Percentiles rank a stretch among this genome's conserved stretches.
Evolutionary conservation across 37 sponge, comb jelly and placozoan species (phyloP).

Genomic region (Ephydatia muelleri): DNA sequence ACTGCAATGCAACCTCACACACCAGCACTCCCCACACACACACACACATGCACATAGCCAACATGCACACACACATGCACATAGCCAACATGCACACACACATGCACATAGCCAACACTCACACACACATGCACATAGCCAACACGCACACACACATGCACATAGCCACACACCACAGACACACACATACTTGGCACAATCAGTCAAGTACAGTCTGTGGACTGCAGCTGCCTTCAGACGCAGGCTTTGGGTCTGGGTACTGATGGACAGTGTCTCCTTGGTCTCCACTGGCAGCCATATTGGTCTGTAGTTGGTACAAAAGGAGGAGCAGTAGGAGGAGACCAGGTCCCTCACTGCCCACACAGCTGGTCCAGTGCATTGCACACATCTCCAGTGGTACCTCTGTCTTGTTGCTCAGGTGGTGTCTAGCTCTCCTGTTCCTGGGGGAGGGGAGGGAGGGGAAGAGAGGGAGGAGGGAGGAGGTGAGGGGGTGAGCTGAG

Average conservation of each 20-base stretch:
- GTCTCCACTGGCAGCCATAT: slow-evolving; percentile 23
- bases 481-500: too few relatives aligned
- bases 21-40: too few relatives aligned
- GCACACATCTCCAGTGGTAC: too few relatives aligned
- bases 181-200: slow-evolving; percentile 21
- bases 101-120: too few relatives aligned
- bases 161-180: too few relatives aligned
- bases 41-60: background rate
- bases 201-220: slow-evolving; percentile 21
- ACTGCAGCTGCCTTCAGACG: slow-evolving; percentile 49
- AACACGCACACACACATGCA: too few relatives aligned
- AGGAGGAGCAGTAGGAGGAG: slow-evolving; percentile 47
- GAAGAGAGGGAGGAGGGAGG: too few relatives aligned
- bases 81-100: background rate
- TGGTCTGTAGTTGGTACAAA: slow-evolving; percentile 39
- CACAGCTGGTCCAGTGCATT: slow-evolving; percentile 24
- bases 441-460: too few relatives aligned
- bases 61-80: background rate
- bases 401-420: too few relatives aligned
- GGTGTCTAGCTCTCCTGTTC: too few relatives aligned
- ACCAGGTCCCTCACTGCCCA: slow-evolving; percentile 16
- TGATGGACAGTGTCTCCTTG: background rate
- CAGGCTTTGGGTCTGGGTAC: slow-evolving; percentile 3
- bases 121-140: background rate
- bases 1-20: too few relatives aligned